Base-by-base conservation (phyloP, 2,888 invertebrate genomes). In the Baronia brevicornis region DNA sequence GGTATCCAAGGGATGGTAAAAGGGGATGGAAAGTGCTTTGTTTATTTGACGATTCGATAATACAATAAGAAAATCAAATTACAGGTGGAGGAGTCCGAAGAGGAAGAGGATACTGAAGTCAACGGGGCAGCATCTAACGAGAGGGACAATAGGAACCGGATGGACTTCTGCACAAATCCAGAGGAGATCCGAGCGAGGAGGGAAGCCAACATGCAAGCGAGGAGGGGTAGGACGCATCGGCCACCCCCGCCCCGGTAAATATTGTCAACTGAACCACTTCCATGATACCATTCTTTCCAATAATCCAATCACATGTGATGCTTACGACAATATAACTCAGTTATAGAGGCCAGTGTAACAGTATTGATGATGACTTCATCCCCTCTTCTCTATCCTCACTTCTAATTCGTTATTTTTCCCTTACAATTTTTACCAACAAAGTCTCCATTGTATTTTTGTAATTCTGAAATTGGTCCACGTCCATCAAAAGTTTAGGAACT, bases 121-220 rank as follows among this genome's bases (percentile, higher is more conserved):
- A 67, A 44, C 48, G 64, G 44, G 42, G 61, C 55, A 25, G 56
- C 46, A 31, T 54, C 51, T 46, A 49, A 46, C n/a, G 41, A 53
- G 38, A 12, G 62, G 41, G 40, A 54, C 38, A 42, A 35, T 13
- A 48, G 48, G 20, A 60, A 25, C 35, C 57, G 49, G 29, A 38
- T 74, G 59, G 77, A 87, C 72, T 88, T 95, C 86, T 90, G 89
- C 66, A 88, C 89, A 52, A 92, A 95, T 75, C 95, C 95, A 0
- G 94, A 91, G 34, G 85, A 88, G 34, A 41, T 90, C 22, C 85
- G 95, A 14, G 92, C 89, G 8, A 79, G 89, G 30, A 84, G 90
- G 22, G 93, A 92, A 39, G 88, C 88, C 0, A 75, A 60, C 35
- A 70, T 69, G 34, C 65, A 59, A n/a, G 64, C 67, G 2, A 46